These are phyloP conservation scores for Apis florea DNA, from an alignment of 1,140 invertebrate genomes.

Conservation along the genomic window DNA sequence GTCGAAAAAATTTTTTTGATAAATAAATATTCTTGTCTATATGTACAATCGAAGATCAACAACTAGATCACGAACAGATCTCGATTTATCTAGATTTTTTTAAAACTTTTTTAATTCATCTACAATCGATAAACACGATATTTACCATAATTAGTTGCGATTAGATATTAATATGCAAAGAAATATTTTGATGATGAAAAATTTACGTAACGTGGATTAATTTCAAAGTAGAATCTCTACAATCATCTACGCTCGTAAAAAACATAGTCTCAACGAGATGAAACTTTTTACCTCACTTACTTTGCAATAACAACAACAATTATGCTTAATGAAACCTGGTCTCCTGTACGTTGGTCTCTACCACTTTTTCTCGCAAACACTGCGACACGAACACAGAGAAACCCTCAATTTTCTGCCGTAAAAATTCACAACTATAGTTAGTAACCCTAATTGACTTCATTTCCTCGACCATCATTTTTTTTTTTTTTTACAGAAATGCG, in stretches of 20 bases:
- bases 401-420: slow-evolving; percentile 27
- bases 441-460: slow-evolving; percentile 30
- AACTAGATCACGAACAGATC: background rate
- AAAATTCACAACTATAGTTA: slow-evolving; percentile 13
- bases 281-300: slow-evolving; percentile 21
- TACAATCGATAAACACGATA: background rate
- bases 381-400: background rate
- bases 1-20: background rate
- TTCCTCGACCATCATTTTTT: background rate
- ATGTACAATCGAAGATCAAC: background rate
- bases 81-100: background rate
- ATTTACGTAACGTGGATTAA: too few relatives aligned
- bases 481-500: background rate
- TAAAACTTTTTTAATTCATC: background rate
- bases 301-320: slow-evolving; percentile 29
- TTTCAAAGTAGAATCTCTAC: background rate
- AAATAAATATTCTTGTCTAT: background rate
- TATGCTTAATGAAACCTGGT: slow-evolving; percentile 33
- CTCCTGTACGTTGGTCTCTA: slow-evolving; percentile 15
- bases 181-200: background rate
- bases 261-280: background rate
- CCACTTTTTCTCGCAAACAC: slow-evolving; percentile 32
- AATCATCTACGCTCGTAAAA: background rate
- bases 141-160: background rate
- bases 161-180: background rate